Conservation (phyloP, 2,113 vertebrate genomes). For the Puffinus mauretanicus region DNA sequence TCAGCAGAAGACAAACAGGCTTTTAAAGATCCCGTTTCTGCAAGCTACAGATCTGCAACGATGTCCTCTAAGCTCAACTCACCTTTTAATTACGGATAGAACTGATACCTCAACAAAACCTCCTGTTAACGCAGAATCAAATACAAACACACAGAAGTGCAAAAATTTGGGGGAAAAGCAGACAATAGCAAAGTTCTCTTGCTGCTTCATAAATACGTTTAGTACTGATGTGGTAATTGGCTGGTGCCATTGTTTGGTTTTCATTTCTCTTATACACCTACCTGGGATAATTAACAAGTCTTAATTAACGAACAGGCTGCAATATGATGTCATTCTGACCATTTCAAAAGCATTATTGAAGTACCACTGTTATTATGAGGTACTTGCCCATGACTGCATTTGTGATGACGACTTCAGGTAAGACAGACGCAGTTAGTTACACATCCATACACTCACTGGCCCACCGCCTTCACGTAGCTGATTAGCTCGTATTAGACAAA, state of each 20-base stretch:
- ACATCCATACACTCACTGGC: neutral
- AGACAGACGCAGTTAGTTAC: neutral
- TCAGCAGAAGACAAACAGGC: no score
- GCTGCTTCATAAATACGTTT: rapidly evolving
- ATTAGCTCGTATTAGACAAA: neutral
- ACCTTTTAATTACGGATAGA: neutral
- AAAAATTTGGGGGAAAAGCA: neutral
- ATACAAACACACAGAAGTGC: no score
- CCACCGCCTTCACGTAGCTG: rapidly evolving
- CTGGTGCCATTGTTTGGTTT: neutral
- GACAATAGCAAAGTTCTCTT: neutral
- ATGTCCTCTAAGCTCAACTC: neutral
- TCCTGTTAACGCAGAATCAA: no score
- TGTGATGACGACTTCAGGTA: neutral
- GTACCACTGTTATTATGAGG: rapidly evolving
- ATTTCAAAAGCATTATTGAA: neutral
- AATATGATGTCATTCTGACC: neutral
- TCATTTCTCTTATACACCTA: neutral
- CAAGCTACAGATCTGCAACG: neutral
- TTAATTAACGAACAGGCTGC: neutral
- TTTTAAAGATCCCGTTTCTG: neutral
- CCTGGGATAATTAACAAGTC: neutral
- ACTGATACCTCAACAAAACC: neutral
- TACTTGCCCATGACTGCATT: rapidly evolving
- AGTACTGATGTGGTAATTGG: rapidly evolving